phyloP scores from a whole-genome alignment of 2,888 invertebrate species.

The Stenichneumon culpator region DNA sequence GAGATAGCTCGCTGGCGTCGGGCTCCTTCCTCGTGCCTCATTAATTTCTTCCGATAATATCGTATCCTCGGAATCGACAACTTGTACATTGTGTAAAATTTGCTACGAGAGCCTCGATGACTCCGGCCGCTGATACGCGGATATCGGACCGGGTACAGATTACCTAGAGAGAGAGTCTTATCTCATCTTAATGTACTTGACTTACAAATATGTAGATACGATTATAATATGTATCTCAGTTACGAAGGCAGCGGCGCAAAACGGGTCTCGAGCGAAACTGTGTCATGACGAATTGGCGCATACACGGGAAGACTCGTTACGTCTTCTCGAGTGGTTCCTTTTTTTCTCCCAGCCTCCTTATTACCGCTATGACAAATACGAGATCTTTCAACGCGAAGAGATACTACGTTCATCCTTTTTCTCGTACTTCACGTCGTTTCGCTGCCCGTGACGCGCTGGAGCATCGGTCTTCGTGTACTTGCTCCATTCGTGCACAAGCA shows the following conservation, averaged over 20 bases:
- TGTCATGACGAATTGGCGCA: constrained; percentile 41
- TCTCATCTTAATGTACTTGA: constrained; percentile 47
- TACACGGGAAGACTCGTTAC: constrained; percentile 35
- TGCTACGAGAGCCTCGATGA: constrained; percentile 31
- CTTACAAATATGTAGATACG: constrained; percentile 36
- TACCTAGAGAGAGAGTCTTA: background rate
- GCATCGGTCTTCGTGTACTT: constrained; percentile 18
- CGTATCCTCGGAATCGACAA: constrained; percentile 55
- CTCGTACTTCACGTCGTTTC: constrained; percentile 20
- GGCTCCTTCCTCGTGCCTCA: constrained; percentile 58
- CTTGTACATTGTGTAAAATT: constrained; percentile 64
- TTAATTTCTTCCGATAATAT: constrained; percentile 64
- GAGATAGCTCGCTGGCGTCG: constrained; percentile 30
- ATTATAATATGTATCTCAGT: constrained; percentile 21
- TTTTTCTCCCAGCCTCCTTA: background rate
- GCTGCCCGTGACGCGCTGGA: constrained; percentile 23
- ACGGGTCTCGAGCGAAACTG: constrained; percentile 27
- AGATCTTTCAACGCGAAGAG: constrained; percentile 27
- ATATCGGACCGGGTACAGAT: constrained; percentile 43
- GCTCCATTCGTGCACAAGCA: constrained; percentile 39
- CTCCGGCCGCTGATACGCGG: background rate
- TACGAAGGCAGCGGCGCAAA: constrained; percentile 13
- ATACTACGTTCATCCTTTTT: constrained; percentile 5
- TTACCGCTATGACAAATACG: constrained; percentile 19
- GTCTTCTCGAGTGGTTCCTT: constrained; percentile 13